Conservation (phyloP, 2,888 invertebrate genomes). For the Nemapogon koenigi region DNA sequence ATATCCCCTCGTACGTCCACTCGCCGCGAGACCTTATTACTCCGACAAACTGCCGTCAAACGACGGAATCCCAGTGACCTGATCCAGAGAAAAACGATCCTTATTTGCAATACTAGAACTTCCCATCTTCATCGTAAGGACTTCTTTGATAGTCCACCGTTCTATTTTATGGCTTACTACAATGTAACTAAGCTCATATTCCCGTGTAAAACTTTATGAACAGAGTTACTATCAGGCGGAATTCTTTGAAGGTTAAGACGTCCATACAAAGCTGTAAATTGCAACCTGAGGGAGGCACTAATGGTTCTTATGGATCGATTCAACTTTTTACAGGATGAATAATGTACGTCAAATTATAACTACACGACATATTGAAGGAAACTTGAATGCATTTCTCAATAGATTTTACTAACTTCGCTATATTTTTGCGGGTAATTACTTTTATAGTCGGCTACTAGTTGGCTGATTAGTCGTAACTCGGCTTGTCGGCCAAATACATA, state of each 20-base stretch:
- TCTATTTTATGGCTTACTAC: conserved; percentile 5
- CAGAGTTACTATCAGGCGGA: conserved; percentile 39
- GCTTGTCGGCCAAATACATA: no score
- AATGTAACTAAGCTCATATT: conserved; percentile 1
- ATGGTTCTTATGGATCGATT: conserved; percentile 26
- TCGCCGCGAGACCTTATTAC: conserved; percentile 59
- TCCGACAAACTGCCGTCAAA: conserved; percentile 61
- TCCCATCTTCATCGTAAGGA: conserved; percentile 1
- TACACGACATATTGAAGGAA: no score
- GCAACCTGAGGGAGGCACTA: conserved; percentile 42
- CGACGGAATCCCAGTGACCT: conserved; percentile 27
- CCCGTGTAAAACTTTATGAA: conserved; percentile 13
- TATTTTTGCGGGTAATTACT: no score
- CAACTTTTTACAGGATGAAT: no score
- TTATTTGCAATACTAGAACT: conserved; percentile 4
- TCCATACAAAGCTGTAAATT: conserved; percentile 53
- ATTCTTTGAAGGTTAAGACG: conserved; percentile 47
- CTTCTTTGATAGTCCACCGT: not conserved
- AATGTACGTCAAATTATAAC: no score
- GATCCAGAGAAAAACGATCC: conserved; percentile 4
- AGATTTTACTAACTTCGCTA: no score
- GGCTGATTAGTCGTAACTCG: no score
- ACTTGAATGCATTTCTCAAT: no score
- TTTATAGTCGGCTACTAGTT: no score
- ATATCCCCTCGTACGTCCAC: conserved; percentile 63